A percentile compares a stretch with the other conserved stretches of the same genome.
Conservation (phyloP, 2,113 vertebrate genomes). For the Poecile atricapillus region DNA sequence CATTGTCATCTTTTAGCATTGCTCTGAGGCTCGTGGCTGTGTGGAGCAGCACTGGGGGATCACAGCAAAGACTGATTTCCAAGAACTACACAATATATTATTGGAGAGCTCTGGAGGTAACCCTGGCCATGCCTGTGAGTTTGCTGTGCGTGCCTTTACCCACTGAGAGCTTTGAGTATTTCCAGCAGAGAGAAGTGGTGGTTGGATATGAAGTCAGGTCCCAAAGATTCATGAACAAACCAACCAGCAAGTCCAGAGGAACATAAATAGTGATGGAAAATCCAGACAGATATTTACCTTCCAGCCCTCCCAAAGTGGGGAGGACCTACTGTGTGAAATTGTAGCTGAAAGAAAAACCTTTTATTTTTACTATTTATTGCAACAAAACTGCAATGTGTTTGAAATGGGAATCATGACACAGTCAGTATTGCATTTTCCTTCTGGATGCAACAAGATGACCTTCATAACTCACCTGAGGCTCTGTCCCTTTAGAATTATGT, state of each 20-base stretch:
- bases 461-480: constrained; percentile 44
- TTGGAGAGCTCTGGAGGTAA: not conserved
- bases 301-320: not conserved
- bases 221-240: not conserved
- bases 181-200: not conserved
- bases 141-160: not conserved
- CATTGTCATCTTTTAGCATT: not conserved
- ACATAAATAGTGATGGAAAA: not conserved
- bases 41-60: not conserved
- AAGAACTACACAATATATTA: not conserved
- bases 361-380: constrained; percentile 9
- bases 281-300: not conserved
- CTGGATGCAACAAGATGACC: constrained; percentile 24
- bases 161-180: not conserved
- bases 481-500: constrained; percentile 37
- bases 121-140: not conserved
- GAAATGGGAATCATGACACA: not conserved
- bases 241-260: not conserved
- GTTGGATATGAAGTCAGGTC: not conserved
- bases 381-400: not conserved
- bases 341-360: not conserved
- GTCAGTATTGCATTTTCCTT: constrained; percentile 19
- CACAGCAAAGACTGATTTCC: not conserved
- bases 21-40: not conserved
- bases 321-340: not conserved